These are phyloP conservation scores for Lampris incognitus DNA, from an alignment of 2,113 vertebrate genomes.

Conservation along the genomic window DNA sequence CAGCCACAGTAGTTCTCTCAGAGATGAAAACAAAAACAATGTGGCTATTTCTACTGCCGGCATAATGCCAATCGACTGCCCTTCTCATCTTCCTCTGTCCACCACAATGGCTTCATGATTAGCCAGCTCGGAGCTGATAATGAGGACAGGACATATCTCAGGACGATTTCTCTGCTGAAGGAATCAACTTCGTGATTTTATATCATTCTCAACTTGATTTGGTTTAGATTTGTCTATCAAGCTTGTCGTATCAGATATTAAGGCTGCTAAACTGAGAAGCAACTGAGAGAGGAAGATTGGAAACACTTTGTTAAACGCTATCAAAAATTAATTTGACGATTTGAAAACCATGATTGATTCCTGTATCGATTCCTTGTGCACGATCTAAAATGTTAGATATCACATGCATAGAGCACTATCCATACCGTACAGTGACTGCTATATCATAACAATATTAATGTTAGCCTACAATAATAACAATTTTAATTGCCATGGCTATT, in stretches of 20 bases:
- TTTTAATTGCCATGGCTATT: conserved; percentile 24
- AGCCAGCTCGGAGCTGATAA: conserved; percentile 61
- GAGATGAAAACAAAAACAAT: conserved; percentile 82
- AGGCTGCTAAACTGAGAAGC: not conserved
- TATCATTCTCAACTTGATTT: conserved; percentile 41
- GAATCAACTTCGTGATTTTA: conserved; percentile 32
- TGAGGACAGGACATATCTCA: conserved; percentile 44
- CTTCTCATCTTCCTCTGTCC: conserved; percentile 57
- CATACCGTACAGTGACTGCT: too few relatives aligned
- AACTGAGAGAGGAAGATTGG: conserved; percentile 11
- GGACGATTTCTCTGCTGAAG: conserved; percentile 40
- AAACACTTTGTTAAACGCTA: not conserved
- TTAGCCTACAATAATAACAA: too few relatives aligned
- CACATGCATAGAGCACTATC: too few relatives aligned
- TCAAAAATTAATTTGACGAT: conserved; percentile 13
- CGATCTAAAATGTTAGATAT: too few relatives aligned
- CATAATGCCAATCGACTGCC: conserved; percentile 77
- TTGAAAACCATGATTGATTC: too few relatives aligned
- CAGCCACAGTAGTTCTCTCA: conserved; percentile 80
- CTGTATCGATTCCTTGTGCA: too few relatives aligned
- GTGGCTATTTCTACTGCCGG: conserved; percentile 76
- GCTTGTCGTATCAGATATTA: not conserved
- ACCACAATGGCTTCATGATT: conserved; percentile 52
- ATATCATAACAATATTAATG: too few relatives aligned
- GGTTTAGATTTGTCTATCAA: conserved; percentile 39